Evolutionary conservation across 2,888 invertebrate genomes (phyloP), one percentile per base, ranked within the genome.

Genomic region (Graphium colonna): DNA sequence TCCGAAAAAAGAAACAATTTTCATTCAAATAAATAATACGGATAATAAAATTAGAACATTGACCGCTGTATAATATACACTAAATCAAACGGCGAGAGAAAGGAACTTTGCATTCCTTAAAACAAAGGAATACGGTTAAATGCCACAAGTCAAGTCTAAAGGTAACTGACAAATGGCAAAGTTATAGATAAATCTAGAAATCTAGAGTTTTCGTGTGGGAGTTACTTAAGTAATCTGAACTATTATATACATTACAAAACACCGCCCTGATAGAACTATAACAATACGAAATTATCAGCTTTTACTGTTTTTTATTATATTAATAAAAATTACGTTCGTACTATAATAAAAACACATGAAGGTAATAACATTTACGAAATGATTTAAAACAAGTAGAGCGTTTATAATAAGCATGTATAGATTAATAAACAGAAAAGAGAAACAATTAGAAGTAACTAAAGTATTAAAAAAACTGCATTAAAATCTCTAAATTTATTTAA

Each of bases 31-130:
- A 9, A 36, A 17, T 18, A 45, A 12, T 33, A 36, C 9, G 26
- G 10, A 36, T 36, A 28, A 39, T 21, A 31, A 40, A n/a, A 45
- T 21, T 3, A 21, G 5, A 3, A 21, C 5, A 33, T 44, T 49
- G 49, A 56, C 56, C 48, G 47, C 3, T 12, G 36, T n/a, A 52
- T 36, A 43, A 38, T 1, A 28, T 41, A 26, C 15, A n/a, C 15
- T 45, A 45, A 54, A 52, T 52, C 49, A 52, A 17, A 45, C n/a
- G 16, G 33, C 12, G 36, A 54, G 54, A 17, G 52, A 55, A 57
- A 57, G 57, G 54, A 52, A 50, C 40, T 26, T 46, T 36, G 38
- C 52, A 31, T 51, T 49, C 40, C 36, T 40, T 28, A 16, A 53
- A 54, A 54, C 49, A 50, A 54, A 54, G 50, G 54, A 36, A 46